Base-by-base conservation (phyloP, 1,140 invertebrate species). In the Ceratina calcarata region DNA sequence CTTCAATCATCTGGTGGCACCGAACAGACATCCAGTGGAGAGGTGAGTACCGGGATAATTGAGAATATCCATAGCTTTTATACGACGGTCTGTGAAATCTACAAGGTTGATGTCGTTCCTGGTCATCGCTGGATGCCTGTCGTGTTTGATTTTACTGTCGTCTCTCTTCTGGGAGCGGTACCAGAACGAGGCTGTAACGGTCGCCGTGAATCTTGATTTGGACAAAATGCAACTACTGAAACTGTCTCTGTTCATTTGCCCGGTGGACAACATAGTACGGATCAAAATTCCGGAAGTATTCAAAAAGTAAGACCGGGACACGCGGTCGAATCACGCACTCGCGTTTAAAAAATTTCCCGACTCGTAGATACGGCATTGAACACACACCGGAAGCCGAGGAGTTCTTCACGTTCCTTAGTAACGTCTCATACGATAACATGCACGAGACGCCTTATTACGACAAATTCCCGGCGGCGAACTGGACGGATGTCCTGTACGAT, bases 1-100 rank as follows among this genome's bases (percentile, higher is more conserved):
- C 0, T 24, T 89, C 0, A 89, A 88, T 68, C 88, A 89, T 51
- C 49, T 88, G 27, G 80, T 77, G 12, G 85, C 87, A 0, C 87
- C 84, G 22, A 73, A 79, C 18, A 83, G 86, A 79, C 88, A 89
- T 64, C 62, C 83, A 0, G 1, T 85, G 4, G 88, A 89, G 27
- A 85, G 20, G 88, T 85, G 76, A 68, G 55, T 76, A 51, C 4
- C 15, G 49, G 10, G 6, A n/a, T 2, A 0, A 20, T 18, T 18
- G n/a, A 57, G 55, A 4, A 57, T 57, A 57, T 3, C 7, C 13
- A 57, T 57, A n/a, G n/a, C 53, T 57, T 16, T 2, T 4, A 16
- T 57, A 8, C 3, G 13, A 10, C 1, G 6, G 10, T n/a, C 15
- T 12, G 15, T 60, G 3, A 2, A 57, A 62, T 27, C 32, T 53